Conservation (phyloP, 2,888 invertebrate species). For the Drosophila acutilabella region DNA sequence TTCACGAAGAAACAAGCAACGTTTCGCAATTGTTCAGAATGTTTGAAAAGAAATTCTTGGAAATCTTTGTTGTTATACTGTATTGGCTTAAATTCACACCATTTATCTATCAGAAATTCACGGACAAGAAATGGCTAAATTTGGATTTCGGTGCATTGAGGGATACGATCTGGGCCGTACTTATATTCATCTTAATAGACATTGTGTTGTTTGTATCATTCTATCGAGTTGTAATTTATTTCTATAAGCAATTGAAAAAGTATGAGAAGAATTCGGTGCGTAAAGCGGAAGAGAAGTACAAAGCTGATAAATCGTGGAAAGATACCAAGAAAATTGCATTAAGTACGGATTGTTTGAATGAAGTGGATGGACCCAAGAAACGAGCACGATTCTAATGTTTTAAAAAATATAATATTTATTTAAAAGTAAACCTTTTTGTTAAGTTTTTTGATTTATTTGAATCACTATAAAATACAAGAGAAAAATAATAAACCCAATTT, state of each 20-base stretch:
- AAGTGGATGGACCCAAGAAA: constrained; percentile 7
- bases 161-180: constrained; percentile 9
- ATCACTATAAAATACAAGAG: too few relatives aligned
- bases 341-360: neutral
- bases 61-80: constrained; percentile 17
- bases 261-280: constrained; percentile 7
- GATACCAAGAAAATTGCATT: constrained; percentile 9
- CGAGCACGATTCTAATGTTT: too few relatives aligned
- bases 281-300: neutral
- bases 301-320: neutral
- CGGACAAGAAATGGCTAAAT: neutral
- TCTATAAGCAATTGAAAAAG: constrained; percentile 3
- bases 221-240: constrained; percentile 18
- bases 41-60: constrained; percentile 37
- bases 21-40: constrained; percentile 1
- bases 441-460: too few relatives aligned
- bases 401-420: too few relatives aligned
- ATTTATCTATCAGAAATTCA: neutral
- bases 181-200: constrained; percentile 18
- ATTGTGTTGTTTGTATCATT: constrained; percentile 6
- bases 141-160: constrained; percentile 8
- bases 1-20: neutral
- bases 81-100: constrained; percentile 29
- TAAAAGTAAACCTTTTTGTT: too few relatives aligned
- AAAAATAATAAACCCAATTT: too few relatives aligned